Percentiles rank a stretch among this genome's conserved stretches.
Conservation (phyloP, 2,797 vertebrate genomes). For the Anomalospiza imberbis region DNA sequence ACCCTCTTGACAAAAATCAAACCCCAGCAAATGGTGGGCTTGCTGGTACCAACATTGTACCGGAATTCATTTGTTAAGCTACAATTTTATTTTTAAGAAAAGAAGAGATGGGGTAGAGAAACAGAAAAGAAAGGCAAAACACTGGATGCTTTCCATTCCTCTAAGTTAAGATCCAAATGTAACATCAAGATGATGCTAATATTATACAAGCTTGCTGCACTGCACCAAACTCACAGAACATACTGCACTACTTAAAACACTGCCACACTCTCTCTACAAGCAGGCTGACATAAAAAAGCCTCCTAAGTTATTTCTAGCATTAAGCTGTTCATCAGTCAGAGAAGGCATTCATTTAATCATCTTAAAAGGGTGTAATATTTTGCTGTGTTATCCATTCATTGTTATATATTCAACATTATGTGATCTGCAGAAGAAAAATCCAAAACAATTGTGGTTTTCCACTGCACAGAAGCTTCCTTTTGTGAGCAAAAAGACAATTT, state of each 20-base stretch:
- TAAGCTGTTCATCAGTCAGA: slow-evolving; percentile 24
- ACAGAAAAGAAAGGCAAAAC: slow-evolving; percentile 57
- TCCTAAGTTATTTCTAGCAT: slow-evolving; percentile 61
- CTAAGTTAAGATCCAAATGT: slow-evolving; percentile 71
- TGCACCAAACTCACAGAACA: slow-evolving; percentile 89
- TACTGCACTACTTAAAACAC: slow-evolving; percentile 80
- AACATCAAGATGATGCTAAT: slow-evolving; percentile 81
- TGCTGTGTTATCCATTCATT: neutral
- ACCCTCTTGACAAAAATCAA: slow-evolving; percentile 46
- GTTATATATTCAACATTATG: neutral
- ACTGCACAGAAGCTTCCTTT: neutral
- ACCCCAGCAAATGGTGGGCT: slow-evolving; percentile 36
- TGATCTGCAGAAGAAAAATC: neutral
- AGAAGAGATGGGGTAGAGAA: neutral
- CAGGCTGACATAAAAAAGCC: slow-evolving; percentile 57
- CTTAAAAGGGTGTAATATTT: slow-evolving; percentile 4
- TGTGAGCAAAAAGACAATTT: neutral
- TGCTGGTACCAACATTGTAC: neutral
- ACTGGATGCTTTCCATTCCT: slow-evolving; percentile 76
- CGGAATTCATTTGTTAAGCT: neutral
- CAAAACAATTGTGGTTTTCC: neutral
- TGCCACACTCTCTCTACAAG: slow-evolving; percentile 60
- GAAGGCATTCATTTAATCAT: slow-evolving; percentile 33
- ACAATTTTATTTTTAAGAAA: neutral
- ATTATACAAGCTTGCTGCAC: slow-evolving; percentile 79